Percentiles rank a stretch among this genome's conserved stretches.
phyloP scores from a whole-genome alignment of 2,113 vertebrate genomes.

The Pao palembangensis region DNA sequence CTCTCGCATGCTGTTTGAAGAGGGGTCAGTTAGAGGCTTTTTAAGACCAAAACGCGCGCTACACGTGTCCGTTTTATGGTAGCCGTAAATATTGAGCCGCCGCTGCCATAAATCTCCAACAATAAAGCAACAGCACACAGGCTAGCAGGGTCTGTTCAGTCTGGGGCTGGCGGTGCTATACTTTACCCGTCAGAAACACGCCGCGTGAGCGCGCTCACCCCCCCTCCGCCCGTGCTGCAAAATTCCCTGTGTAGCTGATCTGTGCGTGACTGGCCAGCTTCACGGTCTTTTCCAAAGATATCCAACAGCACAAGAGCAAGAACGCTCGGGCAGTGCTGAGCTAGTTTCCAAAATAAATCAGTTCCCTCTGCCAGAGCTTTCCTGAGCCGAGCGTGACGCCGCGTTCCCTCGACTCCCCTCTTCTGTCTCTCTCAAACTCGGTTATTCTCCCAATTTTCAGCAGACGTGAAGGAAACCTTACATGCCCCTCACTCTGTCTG shows the following conservation, averaged over 20 bases:
- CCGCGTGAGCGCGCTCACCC: conserved; percentile 31
- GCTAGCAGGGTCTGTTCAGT: conserved; percentile 40
- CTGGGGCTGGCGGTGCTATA: conserved; percentile 33
- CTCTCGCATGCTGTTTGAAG: background rate
- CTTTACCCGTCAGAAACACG: conserved; percentile 44
- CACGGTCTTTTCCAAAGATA: too few relatives aligned
- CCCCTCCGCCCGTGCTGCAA: conserved; percentile 22
- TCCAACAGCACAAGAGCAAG: conserved; percentile 3
- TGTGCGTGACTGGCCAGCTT: conserved; percentile 13
- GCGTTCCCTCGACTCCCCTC: conserved; percentile 11
- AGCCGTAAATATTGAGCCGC: conserved; percentile 33
- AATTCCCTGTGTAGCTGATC: conserved; percentile 4
- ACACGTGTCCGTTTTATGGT: conserved; percentile 6
- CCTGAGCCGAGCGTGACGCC: conserved; percentile 14
- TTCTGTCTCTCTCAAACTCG: conserved; percentile 5
- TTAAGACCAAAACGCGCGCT: background rate
- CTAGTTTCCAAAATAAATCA: conserved; percentile 1
- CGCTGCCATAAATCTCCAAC: conserved; percentile 39
- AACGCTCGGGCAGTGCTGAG: background rate
- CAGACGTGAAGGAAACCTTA: too few relatives aligned
- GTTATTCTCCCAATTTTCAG: too few relatives aligned
- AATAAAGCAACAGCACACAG: conserved; percentile 19
- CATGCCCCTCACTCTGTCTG: too few relatives aligned
- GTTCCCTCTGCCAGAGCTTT: background rate
- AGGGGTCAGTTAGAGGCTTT: background rate